Base-by-base conservation (phyloP, 2,113 vertebrate species). In the Rhipidura dahli region DNA sequence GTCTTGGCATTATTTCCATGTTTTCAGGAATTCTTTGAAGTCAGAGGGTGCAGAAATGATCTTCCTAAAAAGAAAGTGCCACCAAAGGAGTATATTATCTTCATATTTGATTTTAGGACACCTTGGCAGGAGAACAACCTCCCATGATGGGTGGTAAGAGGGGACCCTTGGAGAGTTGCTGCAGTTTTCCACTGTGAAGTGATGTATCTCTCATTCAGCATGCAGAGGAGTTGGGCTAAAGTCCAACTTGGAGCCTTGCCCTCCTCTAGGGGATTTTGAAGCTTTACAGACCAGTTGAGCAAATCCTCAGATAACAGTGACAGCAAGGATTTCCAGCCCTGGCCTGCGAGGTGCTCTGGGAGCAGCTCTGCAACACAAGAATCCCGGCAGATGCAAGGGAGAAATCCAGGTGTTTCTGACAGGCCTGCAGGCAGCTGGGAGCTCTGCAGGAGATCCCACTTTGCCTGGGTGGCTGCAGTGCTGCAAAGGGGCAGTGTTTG, bases 1-100 rank as follows among this genome's bases (percentile, higher is more conserved):
- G 23, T 3, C 1, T 42, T 83, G 33, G 61, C 63, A 51, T 73
- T 69, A 40, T 31, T 66, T 87, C 33, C 20, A 12, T 59, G 20
- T 51, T 73, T 70, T 80, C 85, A 90, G 59, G 50, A 72, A 42
- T 83, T 51, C 73, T 73, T 94, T 93, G 45, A 93, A 92, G 59
- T 45, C 37, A 80, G 42, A 73, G 64, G 42, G n/a, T 44, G 59
- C 21, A 78, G 70, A 87, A 93, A 76, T 39, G 0, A 63, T 70
- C 30, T 81, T 80, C 35, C 37, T 69, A 20, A 78, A 76, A 79
- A 64, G 66, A 71, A 85, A 30, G 69, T 18, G 16, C 60, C 53
- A 64, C 68, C 61, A 79, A 83, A 93, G 33, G 15, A 71, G 33
- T 21, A 3, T 47, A 30, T 22, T n/a, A 33, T 60, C 64, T 26